Base-by-base conservation (phyloP, 2,113 vertebrate species). In the Hypomesus transpacificus region DNA sequence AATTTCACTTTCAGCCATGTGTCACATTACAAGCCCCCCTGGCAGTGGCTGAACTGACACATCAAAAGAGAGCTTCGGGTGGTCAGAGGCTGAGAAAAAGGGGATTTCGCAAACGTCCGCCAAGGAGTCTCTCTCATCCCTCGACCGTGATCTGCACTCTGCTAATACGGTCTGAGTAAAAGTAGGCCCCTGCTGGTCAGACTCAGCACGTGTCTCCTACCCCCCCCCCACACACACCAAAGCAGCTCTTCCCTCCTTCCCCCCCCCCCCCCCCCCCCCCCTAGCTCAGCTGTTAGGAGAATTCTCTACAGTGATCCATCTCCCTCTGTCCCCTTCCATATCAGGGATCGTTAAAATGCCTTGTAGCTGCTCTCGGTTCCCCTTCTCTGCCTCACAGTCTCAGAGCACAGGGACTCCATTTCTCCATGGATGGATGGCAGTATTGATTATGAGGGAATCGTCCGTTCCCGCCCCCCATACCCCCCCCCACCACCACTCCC, bases 391-490 rank as follows among this genome's bases (percentile, higher is more conserved):
- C 77, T 78, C 78, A 77, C 63, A 69, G 76, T 9, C 79, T 60
- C 67, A n/a, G 72, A 71, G 79, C 73, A 71, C 74, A 60, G 70
- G 66, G 21, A 58, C 72, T 74, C 78, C 75, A 64, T 71, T 78
- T 60, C 80, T 82, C 73, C 60, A 73, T 80, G 69, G 77, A 84
- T 85, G 74, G 83, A 87, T 72, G 74, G 68, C 63, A 0, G 28
- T 77, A 87, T 87, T 84, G 86, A 88, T 86, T 75, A 76, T 80
- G 67, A 17, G 69, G 75, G 83, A 84, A 75, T 46, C 39, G 7
- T 46, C 39, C 2, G 39, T 7, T 7, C 9, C 9, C 31, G 31
- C 7, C 39, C 39, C 39, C 7, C 39, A 1, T 8, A 1, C 39
- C 39, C 39, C 9, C 39, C 39, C 39, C 39, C 31, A 34, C 31